These are phyloP conservation scores for Eilema caniola DNA, from an alignment of 2,888 invertebrate species.

Conservation along the genomic window DNA sequence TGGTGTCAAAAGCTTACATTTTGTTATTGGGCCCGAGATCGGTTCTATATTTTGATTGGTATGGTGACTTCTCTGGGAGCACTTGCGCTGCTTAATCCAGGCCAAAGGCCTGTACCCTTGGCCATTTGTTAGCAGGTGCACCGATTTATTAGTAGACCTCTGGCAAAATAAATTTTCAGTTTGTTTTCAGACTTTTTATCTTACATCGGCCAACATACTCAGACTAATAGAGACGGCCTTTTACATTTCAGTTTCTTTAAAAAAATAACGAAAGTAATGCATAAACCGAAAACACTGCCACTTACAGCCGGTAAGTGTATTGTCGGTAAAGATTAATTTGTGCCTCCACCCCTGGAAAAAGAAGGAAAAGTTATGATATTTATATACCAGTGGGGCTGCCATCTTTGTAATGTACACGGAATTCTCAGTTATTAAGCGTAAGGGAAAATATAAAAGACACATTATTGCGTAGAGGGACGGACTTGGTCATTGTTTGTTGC, in stretches of 20 bases:
- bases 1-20: too few relatives aligned
- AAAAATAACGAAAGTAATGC: constrained; percentile 19
- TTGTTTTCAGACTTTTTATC: too few relatives aligned
- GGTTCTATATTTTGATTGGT: too few relatives aligned
- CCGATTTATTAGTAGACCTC: too few relatives aligned
- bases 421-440: constrained; percentile 61
- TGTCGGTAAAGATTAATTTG: constrained; percentile 77
- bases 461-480: constrained; percentile 42
- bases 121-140: too few relatives aligned
- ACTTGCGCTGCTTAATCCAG: too few relatives aligned
- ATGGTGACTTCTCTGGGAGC: too few relatives aligned
- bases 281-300: constrained; percentile 60
- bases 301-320: constrained; percentile 60
- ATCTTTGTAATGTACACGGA: constrained; percentile 65
- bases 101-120: too few relatives aligned
- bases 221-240: background rate
- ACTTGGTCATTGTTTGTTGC: constrained; percentile 19
- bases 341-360: constrained; percentile 53
- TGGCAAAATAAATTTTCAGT: too few relatives aligned
- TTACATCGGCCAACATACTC: background rate
- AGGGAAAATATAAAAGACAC: constrained; percentile 47
- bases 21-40: too few relatives aligned
- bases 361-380: constrained; percentile 60
- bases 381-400: constrained; percentile 50
- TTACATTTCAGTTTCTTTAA: background rate